phyloP scores from a whole-genome alignment of 2,113 vertebrate genomes.

The Asarcornis scutulata region DNA sequence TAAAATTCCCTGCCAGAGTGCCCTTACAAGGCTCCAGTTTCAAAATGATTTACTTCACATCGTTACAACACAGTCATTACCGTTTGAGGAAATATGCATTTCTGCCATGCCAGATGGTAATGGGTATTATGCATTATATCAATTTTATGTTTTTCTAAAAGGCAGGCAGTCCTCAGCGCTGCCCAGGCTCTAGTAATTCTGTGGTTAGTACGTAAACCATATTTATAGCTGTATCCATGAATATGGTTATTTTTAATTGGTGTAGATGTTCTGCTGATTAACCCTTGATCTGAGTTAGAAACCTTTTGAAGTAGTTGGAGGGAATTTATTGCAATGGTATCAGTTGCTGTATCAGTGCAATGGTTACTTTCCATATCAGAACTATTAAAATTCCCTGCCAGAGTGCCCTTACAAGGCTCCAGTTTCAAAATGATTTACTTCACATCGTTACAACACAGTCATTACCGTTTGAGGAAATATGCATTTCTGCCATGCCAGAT shows the following conservation, averaged over 20 bases:
- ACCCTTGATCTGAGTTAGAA: neutral
- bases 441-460: neutral
- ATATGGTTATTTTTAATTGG: neutral
- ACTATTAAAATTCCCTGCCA: neutral
- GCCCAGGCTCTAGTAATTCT: neutral
- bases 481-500: neutral
- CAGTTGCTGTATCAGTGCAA: neutral
- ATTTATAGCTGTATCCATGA: neutral
- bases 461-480: neutral
- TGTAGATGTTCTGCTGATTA: neutral
- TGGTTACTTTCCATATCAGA: neutral
- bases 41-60: neutral
- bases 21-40: neutral
- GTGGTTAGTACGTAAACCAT: accelerated
- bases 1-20: neutral
- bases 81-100: neutral
- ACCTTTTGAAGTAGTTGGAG: neutral
- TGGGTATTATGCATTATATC: neutral
- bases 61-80: neutral
- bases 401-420: neutral
- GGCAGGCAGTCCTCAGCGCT: neutral
- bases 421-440: neutral
- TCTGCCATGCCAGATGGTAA: neutral
- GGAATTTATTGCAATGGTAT: neutral
- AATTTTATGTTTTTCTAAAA: neutral